Percentiles rank a stretch among this genome's conserved stretches.
Conservation (phyloP, 2,888 invertebrate genomes). For the Candidula unifasciata region DNA sequence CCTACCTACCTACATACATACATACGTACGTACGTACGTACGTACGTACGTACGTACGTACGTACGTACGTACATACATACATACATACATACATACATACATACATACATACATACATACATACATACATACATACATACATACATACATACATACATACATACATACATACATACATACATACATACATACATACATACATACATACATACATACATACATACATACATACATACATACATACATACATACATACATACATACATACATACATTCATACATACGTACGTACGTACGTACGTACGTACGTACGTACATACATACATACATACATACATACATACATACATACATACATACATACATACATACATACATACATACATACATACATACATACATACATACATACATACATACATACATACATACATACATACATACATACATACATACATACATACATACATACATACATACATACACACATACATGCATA, state of each 20-base stretch:
- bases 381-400: slow-evolving; percentile 17
- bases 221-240: slow-evolving; percentile 16
- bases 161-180: slow-evolving; percentile 4
- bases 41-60: no score
- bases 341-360: slow-evolving; percentile 17
- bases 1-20: no score
- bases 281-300: not conserved
- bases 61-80: no score
- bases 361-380: slow-evolving; percentile 13
- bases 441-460: slow-evolving; percentile 6
- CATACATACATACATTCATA: slow-evolving; percentile 10
- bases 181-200: slow-evolving; percentile 1
- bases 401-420: slow-evolving; percentile 7
- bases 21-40: no score
- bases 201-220: slow-evolving; percentile 2
- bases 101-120: no score
- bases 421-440: slow-evolving; percentile 18
- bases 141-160: no score
- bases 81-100: no score
- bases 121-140: no score
- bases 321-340: slow-evolving; percentile 15
- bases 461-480: slow-evolving; percentile 9
- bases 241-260: slow-evolving; percentile 6
- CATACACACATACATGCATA: no score
- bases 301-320: not conserved